phyloP scores from a whole-genome alignment of 1,140 invertebrate species.

The Trissolcus basalis region DNA sequence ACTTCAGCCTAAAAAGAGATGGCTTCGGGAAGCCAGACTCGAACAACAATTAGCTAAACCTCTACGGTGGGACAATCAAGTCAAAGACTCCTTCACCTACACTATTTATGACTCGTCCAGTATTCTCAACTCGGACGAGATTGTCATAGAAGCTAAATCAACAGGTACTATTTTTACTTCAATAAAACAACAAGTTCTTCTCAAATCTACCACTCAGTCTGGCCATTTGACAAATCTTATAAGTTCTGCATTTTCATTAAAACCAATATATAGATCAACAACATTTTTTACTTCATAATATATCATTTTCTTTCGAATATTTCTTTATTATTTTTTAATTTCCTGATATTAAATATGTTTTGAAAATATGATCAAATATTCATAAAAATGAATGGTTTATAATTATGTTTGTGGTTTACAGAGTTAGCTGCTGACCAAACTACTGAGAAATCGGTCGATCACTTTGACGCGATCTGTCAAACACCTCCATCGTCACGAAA shows the following conservation, averaged over 20 bases:
- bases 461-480: slow-evolving; percentile 1
- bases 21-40: slow-evolving; percentile 78
- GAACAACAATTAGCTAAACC: slow-evolving; percentile 76
- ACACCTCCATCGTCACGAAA: slow-evolving; percentile 17
- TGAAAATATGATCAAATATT: no score
- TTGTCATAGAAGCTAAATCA: slow-evolving; percentile 11
- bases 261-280: no score
- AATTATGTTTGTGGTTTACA: neutral
- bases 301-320: no score
- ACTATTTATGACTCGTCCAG: slow-evolving; percentile 27
- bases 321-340: no score
- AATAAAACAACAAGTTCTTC: no score
- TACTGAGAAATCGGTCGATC: slow-evolving; percentile 1
- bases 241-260: no score
- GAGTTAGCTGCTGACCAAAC: neutral
- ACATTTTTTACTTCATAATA: no score
- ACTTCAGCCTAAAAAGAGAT: slow-evolving; percentile 80
- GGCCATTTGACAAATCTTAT: no score
- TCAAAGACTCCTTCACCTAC: slow-evolving; percentile 2
- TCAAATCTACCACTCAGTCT: no score
- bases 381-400: no score
- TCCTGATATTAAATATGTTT: no score
- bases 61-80: slow-evolving; percentile 72
- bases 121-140: slow-evolving; percentile 24
- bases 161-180: neutral